Conservation (phyloP, 2,797 vertebrate species). For the Artibeus lituratus region DNA sequence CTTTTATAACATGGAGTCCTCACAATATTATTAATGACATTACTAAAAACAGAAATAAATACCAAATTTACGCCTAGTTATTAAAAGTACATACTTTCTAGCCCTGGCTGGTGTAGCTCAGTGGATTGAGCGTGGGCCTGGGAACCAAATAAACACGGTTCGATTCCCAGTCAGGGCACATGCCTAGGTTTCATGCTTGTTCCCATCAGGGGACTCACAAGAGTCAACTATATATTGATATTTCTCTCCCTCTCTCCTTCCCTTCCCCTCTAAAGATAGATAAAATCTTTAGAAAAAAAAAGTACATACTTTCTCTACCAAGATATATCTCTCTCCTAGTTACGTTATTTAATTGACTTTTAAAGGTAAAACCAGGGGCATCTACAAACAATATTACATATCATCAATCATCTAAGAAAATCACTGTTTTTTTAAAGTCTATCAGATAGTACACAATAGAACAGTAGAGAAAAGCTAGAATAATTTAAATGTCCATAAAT, state of each 20-base stretch:
- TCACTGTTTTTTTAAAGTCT: neutral
- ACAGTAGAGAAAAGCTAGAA: conserved; percentile 29
- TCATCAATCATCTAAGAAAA: conserved; percentile 43
- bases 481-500: conserved; percentile 58
- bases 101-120: too few species aligned
- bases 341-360: conserved; percentile 3
- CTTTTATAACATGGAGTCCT: neutral
- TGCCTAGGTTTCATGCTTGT: too few species aligned
- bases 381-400: neutral
- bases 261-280: too few species aligned
- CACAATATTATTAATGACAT: neutral
- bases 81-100: neutral
- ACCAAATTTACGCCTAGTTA: neutral
- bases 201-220: too few species aligned
- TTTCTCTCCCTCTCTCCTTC: too few species aligned
- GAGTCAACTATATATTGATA: too few species aligned
- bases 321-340: neutral
- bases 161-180: too few species aligned
- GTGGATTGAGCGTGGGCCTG: too few species aligned
- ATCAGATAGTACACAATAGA: conserved; percentile 15
- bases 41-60: conserved; percentile 7
- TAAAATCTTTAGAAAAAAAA: too few species aligned
- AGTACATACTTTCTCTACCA: neutral
- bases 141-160: too few species aligned
- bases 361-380: neutral